These are phyloP conservation scores for Drosophila littoralis DNA, from an alignment of 1,140 invertebrate species.

Conservation along the genomic window DNA sequence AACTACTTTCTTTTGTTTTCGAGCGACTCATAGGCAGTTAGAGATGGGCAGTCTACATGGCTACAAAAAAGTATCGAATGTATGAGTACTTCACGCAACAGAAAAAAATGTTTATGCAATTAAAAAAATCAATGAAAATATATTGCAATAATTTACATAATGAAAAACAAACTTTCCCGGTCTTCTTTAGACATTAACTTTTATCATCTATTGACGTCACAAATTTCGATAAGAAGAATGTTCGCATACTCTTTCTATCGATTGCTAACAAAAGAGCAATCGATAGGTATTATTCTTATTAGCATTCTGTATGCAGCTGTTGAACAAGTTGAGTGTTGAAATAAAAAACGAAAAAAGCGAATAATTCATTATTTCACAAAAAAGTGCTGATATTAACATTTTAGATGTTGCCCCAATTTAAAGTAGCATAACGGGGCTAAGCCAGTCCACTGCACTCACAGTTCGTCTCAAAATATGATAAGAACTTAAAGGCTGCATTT, in stretches of 20 bases:
- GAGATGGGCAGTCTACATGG: constrained; percentile 12
- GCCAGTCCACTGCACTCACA: not conserved
- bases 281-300: not conserved
- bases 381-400: constrained; percentile 11
- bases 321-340: constrained; percentile 23
- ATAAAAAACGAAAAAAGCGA: constrained; percentile 14
- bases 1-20: constrained; percentile 45
- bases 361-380: constrained; percentile 23
- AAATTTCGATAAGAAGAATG: not conserved
- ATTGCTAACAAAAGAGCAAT: not conserved
- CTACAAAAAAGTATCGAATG: constrained; percentile 5
- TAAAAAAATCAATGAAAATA: not conserved
- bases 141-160: not conserved
- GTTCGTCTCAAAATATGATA: constrained; percentile 9
- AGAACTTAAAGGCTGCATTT: constrained; percentile 31
- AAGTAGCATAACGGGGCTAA: not conserved
- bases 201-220: not conserved
- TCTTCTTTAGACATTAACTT: no score
- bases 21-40: constrained; percentile 43
- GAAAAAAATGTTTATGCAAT: not conserved
- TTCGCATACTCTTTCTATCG: not conserved
- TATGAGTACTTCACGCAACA: not conserved
- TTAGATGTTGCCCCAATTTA: constrained; percentile 8
- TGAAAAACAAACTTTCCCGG: no score
- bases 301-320: constrained; percentile 28